Percentiles rank a stretch among this genome's conserved stretches.
Evolutionary conservation across 1,140 invertebrate species (phyloP).

Genomic region (Arion vulgaris): DNA sequence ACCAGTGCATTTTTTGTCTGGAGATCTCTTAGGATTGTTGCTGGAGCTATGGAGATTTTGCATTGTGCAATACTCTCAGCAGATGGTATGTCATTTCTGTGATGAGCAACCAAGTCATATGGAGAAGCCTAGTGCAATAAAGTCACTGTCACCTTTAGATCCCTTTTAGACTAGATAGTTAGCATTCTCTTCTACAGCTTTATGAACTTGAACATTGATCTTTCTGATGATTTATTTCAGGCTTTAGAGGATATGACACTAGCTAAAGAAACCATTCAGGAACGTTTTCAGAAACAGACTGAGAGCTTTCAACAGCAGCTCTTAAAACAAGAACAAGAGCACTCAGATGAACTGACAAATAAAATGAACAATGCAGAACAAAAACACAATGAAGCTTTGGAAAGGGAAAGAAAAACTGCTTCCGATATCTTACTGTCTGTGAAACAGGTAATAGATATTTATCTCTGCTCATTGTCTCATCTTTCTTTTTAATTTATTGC

Average conservation of each 20-base stretch:
- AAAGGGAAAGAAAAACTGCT: conserved; percentile 51
- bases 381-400: conserved; percentile 45
- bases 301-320: conserved; percentile 55
- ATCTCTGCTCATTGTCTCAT: no score
- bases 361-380: conserved; percentile 50
- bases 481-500: no score
- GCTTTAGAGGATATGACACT: conserved; percentile 65
- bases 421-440: conserved; percentile 51
- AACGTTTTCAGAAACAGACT: conserved; percentile 62
- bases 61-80: no score
- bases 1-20: neutral
- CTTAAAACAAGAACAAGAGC: conserved; percentile 49
- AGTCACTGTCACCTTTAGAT: no score
- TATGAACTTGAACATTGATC: neutral
- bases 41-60: no score
- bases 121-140: no score
- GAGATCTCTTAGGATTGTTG: no score
- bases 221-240: neutral
- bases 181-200: no score
- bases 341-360: conserved; percentile 46
- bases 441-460: conserved; percentile 53
- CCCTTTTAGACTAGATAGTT: no score
- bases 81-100: no score
- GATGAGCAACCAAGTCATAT: no score
- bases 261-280: conserved; percentile 66